A percentile compares a stretch with the other conserved stretches of the same genome.
phyloP scores from a whole-genome alignment of 1,140 invertebrate genomes.

The Agraylea sexmaculata region DNA sequence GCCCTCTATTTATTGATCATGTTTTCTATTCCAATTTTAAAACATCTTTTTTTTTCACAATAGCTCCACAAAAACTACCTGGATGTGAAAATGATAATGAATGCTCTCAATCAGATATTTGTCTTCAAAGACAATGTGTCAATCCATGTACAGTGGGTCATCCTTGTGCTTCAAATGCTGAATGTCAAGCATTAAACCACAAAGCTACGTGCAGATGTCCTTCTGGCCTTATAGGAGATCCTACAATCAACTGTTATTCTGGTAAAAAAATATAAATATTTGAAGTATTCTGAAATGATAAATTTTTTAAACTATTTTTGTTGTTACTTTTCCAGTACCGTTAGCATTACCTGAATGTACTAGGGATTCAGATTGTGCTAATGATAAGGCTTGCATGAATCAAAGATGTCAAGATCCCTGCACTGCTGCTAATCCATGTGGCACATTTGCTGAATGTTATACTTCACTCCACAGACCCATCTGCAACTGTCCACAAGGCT shows the following conservation, averaged over 20 bases:
- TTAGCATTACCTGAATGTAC: conserved; percentile 50
- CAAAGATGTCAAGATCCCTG: conserved; percentile 71
- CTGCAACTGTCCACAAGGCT: conserved; percentile 71
- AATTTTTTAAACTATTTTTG: neutral
- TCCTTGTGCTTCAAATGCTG: conserved; percentile 67
- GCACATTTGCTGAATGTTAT: conserved; percentile 63
- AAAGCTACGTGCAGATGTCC: conserved; percentile 67
- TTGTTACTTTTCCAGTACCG: conserved; percentile 30
- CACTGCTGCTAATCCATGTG: conserved; percentile 61
- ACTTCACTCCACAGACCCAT: conserved; percentile 60
- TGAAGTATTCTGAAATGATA: no score
- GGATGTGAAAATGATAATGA: conserved; percentile 59
- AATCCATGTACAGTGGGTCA: conserved; percentile 63
- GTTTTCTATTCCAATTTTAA: no score
- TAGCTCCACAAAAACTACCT: conserved; percentile 36
- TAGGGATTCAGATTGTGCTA: conserved; percentile 58
- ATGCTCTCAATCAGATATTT: conserved; percentile 60
- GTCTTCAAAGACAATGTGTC: conserved; percentile 59
- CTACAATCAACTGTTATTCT: conserved; percentile 64
- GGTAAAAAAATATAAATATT: conserved; percentile 29
- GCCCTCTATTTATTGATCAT: no score
- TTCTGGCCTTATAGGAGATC: conserved; percentile 62
- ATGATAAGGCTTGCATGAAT: conserved; percentile 65
- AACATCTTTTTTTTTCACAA: conserved; percentile 22
- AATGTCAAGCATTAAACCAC: conserved; percentile 65